Evolutionary conservation across 1,140 invertebrate species (phyloP).

Genomic region (Caenorhabditis latens): DNA sequence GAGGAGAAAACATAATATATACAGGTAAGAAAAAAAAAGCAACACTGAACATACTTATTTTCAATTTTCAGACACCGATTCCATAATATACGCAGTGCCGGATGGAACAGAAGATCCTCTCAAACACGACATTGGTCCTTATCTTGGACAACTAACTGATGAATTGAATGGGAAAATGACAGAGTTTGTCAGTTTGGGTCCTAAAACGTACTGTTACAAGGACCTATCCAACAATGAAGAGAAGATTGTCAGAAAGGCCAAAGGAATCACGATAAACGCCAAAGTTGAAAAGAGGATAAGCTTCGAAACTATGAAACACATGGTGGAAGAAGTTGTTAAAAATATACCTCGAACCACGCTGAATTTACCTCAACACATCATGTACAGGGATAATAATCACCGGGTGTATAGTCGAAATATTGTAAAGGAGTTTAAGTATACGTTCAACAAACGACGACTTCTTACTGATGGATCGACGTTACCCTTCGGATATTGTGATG

Average conservation of each 20-base stretch:
- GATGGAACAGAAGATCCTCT: background rate
- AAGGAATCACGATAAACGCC: background rate
- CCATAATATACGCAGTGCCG: background rate
- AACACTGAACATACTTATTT: background rate
- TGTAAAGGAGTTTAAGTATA: background rate
- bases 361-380: background rate
- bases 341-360: background rate
- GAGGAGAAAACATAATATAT: background rate
- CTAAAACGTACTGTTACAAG: background rate
- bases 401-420: background rate
- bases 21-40: background rate
- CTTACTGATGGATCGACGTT: background rate
- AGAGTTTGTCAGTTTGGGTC: background rate
- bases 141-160: background rate
- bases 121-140: background rate
- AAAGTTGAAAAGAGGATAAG: background rate
- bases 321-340: background rate
- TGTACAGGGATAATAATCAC: background rate
- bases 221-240: background rate
- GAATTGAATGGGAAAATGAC: background rate
- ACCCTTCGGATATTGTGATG: background rate
- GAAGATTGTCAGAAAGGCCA: background rate
- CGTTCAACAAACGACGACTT: background rate
- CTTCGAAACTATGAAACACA: background rate
- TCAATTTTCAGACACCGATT: slow-evolving; percentile 3